A percentile compares a stretch with the other conserved stretches of the same genome.
These are phyloP conservation scores for Hyperoplus lanceolatus DNA, from an alignment of 2,797 vertebrate genomes.

Conservation along the genomic window DNA sequence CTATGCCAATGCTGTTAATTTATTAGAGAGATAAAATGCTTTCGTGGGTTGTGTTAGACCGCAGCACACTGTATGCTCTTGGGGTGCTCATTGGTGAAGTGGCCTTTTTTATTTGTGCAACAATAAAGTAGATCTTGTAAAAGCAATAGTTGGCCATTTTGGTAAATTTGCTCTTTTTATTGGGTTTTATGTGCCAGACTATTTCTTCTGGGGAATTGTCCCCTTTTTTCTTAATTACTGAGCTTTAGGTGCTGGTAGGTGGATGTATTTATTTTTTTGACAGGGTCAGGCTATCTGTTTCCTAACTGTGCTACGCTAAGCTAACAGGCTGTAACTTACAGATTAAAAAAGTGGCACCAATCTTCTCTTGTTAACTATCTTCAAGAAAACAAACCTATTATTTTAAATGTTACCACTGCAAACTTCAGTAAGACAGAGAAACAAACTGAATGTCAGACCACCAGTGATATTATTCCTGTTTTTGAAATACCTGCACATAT, in stretches of 20 bases:
- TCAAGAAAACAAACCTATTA: no score
- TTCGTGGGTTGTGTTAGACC: slow-evolving; percentile 69
- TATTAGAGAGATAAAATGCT: slow-evolving; percentile 82
- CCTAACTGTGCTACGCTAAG: background rate
- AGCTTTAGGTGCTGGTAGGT: no score
- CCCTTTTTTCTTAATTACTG: background rate
- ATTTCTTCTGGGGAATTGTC: no score
- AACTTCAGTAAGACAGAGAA: no score
- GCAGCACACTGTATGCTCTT: slow-evolving; percentile 21
- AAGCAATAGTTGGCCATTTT: slow-evolving; percentile 21
- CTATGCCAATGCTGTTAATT: slow-evolving; percentile 76
- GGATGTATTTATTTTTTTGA: background rate
- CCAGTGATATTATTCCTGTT: background rate
- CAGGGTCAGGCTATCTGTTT: background rate
- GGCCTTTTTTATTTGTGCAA: slow-evolving; percentile 33
- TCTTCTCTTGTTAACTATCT: no score
- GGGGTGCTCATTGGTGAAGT: slow-evolving; percentile 15
- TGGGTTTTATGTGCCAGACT: background rate
- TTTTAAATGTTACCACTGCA: no score
- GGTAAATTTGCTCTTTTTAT: slow-evolving; percentile 22
- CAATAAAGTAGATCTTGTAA: slow-evolving; percentile 40
- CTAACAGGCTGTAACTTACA: slow-evolving; percentile 14
- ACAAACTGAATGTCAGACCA: background rate
- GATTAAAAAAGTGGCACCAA: background rate
- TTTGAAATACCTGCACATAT: background rate